Percentiles rank a stretch among this genome's conserved stretches.
Conservation (phyloP, 1,140 invertebrate species). For the Ceratosolen solmsi region DNA sequence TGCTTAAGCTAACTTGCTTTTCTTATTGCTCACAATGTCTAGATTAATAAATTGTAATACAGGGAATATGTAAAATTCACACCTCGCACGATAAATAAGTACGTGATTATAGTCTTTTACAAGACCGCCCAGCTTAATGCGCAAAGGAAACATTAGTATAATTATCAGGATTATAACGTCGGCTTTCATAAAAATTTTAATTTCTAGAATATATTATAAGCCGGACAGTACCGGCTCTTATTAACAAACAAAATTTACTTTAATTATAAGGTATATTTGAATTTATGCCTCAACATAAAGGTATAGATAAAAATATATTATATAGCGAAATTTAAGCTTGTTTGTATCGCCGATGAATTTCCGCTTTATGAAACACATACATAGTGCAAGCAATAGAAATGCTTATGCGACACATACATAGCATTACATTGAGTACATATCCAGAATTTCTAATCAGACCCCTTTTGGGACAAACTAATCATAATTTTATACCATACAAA, state of each 20-base stretch:
- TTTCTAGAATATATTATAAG: background rate
- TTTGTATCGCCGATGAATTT: background rate
- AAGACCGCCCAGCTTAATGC: background rate
- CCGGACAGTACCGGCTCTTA: background rate
- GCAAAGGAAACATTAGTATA: background rate
- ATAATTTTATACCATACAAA: background rate
- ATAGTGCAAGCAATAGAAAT: background rate
- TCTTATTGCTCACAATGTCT: background rate
- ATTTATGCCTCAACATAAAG: background rate
- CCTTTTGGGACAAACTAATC: background rate
- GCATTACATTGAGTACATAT: background rate
- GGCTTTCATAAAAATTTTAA: constrained; percentile 7
- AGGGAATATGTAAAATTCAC: constrained; percentile 11
- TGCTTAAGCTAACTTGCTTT: background rate
- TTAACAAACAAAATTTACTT: background rate
- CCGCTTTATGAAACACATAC: background rate
- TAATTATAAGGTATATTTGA: background rate
- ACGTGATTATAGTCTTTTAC: constrained; percentile 1
- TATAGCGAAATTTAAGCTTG: background rate
- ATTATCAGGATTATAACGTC: constrained; percentile 17
- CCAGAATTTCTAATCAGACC: background rate
- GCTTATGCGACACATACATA: background rate
- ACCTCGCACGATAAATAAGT: background rate
- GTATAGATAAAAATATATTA: background rate
- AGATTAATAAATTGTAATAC: background rate